Base-by-base conservation (phyloP, 2,797 vertebrate species). In the Carcharodon carcharias region DNA sequence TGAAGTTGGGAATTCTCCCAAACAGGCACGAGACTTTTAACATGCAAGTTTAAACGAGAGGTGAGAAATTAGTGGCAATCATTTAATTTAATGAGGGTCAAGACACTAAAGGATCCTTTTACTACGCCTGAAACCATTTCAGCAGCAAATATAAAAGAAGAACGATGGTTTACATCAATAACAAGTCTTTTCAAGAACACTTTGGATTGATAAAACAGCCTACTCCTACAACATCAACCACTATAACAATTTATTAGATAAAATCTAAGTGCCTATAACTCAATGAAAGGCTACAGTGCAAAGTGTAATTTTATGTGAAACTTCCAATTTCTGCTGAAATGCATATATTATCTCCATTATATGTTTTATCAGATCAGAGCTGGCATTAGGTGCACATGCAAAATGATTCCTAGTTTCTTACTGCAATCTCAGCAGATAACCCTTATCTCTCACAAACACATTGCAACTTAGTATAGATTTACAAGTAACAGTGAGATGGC, bases 361-460 rank as follows among this genome's bases (percentile, higher is more conserved):
- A 56, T n/a, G 16, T n/a, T 92, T 92, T 6, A 61, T 92, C 89
- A 35, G 35, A 61, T 58, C 31, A 35, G 40, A 95, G n/a, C 16
- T 95, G 54, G 67, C 94, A 54, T 69, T 73, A 50, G 40, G 54
- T 54, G n/a, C 26, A 95, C 26, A 73, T 56, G 45, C 94, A 95
- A 58, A 73, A 73, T 58, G 16, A 31, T 26, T 58, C 69, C 61
- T 45, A 77, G 45, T 77, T 95, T 77, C 67, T 95, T 50, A 77
- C 14, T 54, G 93, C 45, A 8, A 40, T 71, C 65, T 54, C 65
- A 95, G 21, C 93, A 73, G 94, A 95, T 95, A 73, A 95, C 56
- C 94, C 94, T 73, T 95, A 95, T 95, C 94, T 95, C 50, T 95
- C 67, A 95, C 65, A 35, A 54, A 95, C 94, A 95, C 94, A 95